These are phyloP conservation scores for Argyresthia goedartella DNA, from an alignment of 2,888 invertebrate species.

Conservation along the genomic window DNA sequence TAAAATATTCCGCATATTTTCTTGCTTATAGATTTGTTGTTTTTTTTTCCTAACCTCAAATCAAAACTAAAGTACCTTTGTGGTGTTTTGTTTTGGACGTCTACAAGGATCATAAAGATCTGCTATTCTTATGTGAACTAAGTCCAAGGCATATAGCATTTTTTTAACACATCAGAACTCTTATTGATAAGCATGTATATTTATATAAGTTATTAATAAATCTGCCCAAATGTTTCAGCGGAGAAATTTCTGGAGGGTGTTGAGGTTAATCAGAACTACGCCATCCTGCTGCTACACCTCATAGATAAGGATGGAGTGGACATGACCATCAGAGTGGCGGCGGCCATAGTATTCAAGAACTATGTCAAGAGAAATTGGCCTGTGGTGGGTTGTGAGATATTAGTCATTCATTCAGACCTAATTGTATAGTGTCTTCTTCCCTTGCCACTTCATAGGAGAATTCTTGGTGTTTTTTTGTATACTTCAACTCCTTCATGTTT, in stretches of 20 bases:
- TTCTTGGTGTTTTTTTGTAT: too few species aligned
- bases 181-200: not conserved
- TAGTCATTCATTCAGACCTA: not conserved
- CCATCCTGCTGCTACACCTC: conserved; percentile 85
- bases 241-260: conserved; percentile 93
- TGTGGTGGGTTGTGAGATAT: conserved; percentile 70
- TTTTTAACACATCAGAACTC: not conserved
- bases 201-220: too few species aligned
- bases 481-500: too few species aligned
- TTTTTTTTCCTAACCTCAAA: too few species aligned
- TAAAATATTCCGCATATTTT: not conserved
- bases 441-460: too few species aligned
- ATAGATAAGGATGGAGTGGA: conserved; percentile 87
- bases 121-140: too few species aligned
- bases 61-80: too few species aligned
- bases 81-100: too few species aligned
- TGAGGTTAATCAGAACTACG: conserved; percentile 92
- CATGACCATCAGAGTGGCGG: conserved; percentile 86
- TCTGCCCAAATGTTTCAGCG: conserved; percentile 68
- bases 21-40: too few species aligned
- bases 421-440: conserved; percentile 2
- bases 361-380: conserved; percentile 97
- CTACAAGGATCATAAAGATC: too few species aligned
- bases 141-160: too few species aligned
- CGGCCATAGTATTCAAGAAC: conserved; percentile 96